Evolutionary conservation across 2,113 vertebrate species (phyloP).

Genomic region (Sylvietta virens): DNA sequence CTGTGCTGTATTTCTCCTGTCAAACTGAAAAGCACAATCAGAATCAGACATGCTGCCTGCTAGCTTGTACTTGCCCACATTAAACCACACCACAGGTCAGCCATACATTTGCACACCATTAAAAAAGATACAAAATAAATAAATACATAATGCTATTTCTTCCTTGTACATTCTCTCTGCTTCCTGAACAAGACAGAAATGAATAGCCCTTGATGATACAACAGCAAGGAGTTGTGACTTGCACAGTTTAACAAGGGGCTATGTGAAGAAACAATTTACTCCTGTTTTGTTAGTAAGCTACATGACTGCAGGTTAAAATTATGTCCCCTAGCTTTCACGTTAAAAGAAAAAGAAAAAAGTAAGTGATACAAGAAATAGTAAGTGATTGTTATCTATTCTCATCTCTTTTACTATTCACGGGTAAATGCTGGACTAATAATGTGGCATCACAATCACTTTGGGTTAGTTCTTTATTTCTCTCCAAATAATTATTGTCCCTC

Average conservation of each 20-base stretch:
- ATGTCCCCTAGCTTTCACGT: neutral
- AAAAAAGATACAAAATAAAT: neutral
- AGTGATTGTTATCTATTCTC: neutral
- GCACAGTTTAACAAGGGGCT: neutral
- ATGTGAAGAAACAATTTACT: neutral
- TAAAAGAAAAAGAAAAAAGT: neutral
- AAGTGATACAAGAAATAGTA: neutral
- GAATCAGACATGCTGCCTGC: neutral
- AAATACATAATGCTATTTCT: neutral
- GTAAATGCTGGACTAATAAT: neutral
- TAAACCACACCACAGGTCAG: neutral
- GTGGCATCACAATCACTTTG: neutral
- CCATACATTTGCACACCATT: neutral
- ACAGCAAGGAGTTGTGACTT: rapidly evolving
- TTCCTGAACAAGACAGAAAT: neutral
- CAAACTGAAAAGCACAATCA: neutral
- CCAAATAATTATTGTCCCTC: neutral
- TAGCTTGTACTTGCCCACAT: neutral
- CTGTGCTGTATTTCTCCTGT: neutral
- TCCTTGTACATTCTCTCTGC: neutral
- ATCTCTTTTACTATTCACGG: neutral
- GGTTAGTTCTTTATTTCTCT: neutral
- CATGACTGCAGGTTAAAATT: neutral
- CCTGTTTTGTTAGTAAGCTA: neutral
- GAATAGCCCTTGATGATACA: neutral